phyloP scores from a whole-genome alignment of 2,888 invertebrate species.

The Dyspetes luteomarginatus region DNA sequence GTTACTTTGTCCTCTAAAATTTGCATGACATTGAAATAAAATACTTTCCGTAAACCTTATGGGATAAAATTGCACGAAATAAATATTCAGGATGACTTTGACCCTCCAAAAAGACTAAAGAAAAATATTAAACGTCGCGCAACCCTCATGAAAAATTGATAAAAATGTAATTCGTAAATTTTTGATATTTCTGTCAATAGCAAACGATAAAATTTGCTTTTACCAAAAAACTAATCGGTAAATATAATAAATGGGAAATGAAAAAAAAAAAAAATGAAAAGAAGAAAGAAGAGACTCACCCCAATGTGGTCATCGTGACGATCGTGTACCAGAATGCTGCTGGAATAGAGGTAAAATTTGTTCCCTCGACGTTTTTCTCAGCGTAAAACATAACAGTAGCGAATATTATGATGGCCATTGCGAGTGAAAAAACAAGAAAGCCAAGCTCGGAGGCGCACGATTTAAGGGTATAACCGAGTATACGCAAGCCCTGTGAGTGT shows the following conservation, averaged over 20 bases:
- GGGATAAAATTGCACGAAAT: too few relatives aligned
- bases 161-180: too few relatives aligned
- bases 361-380: slow-evolving; percentile 98
- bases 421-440: slow-evolving; percentile 99
- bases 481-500: slow-evolving; percentile 99
- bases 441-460: slow-evolving; percentile 99
- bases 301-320: slow-evolving; percentile 99
- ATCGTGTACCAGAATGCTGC: slow-evolving; percentile 99
- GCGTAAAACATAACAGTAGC: slow-evolving; percentile 99
- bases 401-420: slow-evolving; percentile 99
- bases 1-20: too few relatives aligned
- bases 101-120: too few relatives aligned
- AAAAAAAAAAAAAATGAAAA: neutral
- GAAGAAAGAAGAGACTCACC: slow-evolving; percentile 91
- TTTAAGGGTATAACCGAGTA: slow-evolving; percentile 99
- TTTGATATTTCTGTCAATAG: too few relatives aligned
- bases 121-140: too few relatives aligned
- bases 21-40: too few relatives aligned
- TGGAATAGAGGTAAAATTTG: slow-evolving; percentile 99
- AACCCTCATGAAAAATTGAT: too few relatives aligned
- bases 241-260: neutral
- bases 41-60: too few relatives aligned
- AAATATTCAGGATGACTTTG: too few relatives aligned
- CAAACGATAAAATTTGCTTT: too few relatives aligned
- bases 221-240: slow-evolving; percentile 2